These are phyloP conservation scores for Xyrichtys novacula DNA, from an alignment of 2,797 vertebrate species.

Conservation along the genomic window DNA sequence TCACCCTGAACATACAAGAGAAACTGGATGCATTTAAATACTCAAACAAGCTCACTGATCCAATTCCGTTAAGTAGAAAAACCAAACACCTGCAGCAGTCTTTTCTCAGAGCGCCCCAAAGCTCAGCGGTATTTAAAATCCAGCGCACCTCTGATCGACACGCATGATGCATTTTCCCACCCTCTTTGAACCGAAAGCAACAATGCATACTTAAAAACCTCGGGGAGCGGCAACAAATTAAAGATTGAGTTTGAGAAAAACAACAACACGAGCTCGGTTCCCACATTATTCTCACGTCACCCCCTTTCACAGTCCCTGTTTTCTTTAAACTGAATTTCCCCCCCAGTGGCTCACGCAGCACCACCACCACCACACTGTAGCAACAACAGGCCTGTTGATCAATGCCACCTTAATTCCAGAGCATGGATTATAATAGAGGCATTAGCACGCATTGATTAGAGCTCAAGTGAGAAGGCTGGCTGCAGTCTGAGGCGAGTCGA, in stretches of 20 bases:
- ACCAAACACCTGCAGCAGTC: conserved; percentile 61
- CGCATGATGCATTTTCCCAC: conserved; percentile 50
- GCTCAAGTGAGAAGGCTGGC: conserved; percentile 50
- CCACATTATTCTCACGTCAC: conserved; percentile 13
- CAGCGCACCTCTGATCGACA: conserved; percentile 63
- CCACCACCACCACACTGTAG: conserved; percentile 38
- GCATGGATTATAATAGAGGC: conserved; percentile 83
- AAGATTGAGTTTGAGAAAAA: conserved; percentile 40
- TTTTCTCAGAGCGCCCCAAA: conserved; percentile 43
- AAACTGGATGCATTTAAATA: conserved; percentile 23
- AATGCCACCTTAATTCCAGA: conserved; percentile 81
- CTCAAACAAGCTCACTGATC: conserved; percentile 44
- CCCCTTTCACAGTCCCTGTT: conserved; percentile 20
- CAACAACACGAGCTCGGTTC: not conserved
- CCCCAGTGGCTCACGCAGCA: conserved; percentile 30
- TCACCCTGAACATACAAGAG: conserved; percentile 7
- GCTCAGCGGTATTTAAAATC: conserved; percentile 69
- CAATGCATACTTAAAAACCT: conserved; percentile 60
- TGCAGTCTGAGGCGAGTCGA: conserved; percentile 70
- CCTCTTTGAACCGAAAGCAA: conserved; percentile 22
- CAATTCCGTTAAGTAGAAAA: conserved; percentile 47
- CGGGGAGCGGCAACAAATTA: conserved; percentile 53
- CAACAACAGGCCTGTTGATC: conserved; percentile 69
- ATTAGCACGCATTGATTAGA: conserved; percentile 81
- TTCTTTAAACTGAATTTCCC: conserved; percentile 39